A percentile compares a stretch with the other conserved stretches of the same genome.
Conservation (phyloP, 2,797 vertebrate species). For the Manis pentadactyla region DNA sequence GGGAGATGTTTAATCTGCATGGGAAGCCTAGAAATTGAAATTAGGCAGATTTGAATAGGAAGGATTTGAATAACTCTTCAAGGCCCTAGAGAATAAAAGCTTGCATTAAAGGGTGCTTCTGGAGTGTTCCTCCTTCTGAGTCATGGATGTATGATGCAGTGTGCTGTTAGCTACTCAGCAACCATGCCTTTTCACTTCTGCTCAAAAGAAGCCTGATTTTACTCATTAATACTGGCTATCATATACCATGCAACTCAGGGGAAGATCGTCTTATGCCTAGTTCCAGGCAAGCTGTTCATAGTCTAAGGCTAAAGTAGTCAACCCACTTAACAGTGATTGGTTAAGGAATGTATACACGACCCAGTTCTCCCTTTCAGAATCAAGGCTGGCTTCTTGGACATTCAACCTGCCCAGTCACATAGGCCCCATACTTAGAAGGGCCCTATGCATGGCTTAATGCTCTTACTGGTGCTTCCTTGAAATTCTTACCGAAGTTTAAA, state of each 20-base stretch:
- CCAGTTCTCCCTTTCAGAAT: neutral
- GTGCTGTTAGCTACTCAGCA: neutral
- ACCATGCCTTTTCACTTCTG: neutral
- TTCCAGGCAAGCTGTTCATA: neutral
- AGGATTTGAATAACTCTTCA: neutral
- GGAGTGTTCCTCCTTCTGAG: neutral
- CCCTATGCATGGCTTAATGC: neutral
- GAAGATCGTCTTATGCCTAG: neutral
- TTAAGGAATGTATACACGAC: neutral
- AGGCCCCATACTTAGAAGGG: neutral
- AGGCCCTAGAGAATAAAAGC: neutral
- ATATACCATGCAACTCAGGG: neutral
- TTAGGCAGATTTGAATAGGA: neutral
- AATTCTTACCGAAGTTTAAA: constrained; percentile 3
- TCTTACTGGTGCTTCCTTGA: neutral
- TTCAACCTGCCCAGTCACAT: neutral
- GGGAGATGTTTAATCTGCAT: neutral
- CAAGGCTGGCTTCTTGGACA: neutral
- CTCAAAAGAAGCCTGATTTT: neutral
- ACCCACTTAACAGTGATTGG: neutral
- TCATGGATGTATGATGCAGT: neutral
- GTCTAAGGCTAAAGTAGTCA: neutral
- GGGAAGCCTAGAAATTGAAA: neutral
- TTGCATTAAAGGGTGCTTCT: neutral
- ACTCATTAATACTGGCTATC: neutral